phyloP scores from a whole-genome alignment of 2,113 vertebrate genomes.

The Rhinogobius similis region DNA sequence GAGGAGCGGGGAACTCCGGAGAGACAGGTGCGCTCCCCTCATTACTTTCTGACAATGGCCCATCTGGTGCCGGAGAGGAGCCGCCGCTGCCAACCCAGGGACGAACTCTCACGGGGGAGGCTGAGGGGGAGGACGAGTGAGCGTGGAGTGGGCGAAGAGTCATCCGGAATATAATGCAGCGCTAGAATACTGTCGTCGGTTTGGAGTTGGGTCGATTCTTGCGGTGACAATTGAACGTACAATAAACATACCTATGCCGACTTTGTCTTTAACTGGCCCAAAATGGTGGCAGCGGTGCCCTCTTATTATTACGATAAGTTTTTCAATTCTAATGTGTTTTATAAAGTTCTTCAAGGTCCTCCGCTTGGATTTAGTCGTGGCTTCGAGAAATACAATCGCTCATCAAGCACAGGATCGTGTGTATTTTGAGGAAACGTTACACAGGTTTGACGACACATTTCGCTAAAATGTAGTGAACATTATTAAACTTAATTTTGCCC shows the following conservation, averaged over 20 bases:
- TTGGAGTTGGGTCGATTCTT: background rate
- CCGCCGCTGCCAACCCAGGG: constrained; percentile 47
- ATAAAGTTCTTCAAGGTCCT: no score
- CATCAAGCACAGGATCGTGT: no score
- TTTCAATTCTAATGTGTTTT: no score
- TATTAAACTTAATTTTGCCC: no score
- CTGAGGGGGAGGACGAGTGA: constrained; percentile 45
- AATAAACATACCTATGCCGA: background rate
- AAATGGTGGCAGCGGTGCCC: no score
- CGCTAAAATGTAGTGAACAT: no score
- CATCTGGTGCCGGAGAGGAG: constrained; percentile 65
- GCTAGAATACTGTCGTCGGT: background rate
- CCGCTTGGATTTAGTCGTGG: no score
- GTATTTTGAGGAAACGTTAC: no score
- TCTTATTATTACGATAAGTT: no score
- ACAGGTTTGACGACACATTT: no score
- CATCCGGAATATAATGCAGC: constrained; percentile 37
- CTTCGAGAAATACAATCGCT: no score
- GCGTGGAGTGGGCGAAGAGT: constrained; percentile 27
- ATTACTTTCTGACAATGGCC: constrained; percentile 73
- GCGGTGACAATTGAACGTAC: background rate
- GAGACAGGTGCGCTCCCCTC: constrained; percentile 74
- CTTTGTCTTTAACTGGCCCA: background rate
- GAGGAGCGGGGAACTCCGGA: constrained; percentile 48
- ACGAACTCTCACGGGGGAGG: constrained; percentile 43